phyloP scores from a whole-genome alignment of 2,113 vertebrate genomes.

The Seriola dumerili region DNA sequence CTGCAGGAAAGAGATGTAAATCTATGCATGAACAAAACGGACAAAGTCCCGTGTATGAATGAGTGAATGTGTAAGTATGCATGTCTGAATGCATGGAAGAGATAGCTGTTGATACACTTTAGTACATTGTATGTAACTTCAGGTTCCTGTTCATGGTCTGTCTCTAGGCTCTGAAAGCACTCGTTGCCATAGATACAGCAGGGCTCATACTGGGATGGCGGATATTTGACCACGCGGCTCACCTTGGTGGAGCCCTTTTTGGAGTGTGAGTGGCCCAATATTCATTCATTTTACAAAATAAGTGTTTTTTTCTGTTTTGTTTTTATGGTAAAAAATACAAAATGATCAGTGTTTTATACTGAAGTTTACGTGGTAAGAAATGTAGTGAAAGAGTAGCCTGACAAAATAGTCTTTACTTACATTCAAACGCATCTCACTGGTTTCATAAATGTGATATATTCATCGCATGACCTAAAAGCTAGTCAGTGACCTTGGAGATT shows the following conservation, averaged over 20 bases:
- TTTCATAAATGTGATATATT: too few relatives aligned
- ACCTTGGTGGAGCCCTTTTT: constrained; percentile 95
- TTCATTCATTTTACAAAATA: neutral
- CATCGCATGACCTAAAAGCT: too few relatives aligned
- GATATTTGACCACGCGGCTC: constrained; percentile 96
- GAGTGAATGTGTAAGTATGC: constrained; percentile 58
- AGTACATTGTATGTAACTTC: neutral
- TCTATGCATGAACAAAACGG: constrained; percentile 51
- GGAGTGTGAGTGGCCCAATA: constrained; percentile 90
- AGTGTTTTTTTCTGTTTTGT: too few relatives aligned
- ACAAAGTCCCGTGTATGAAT: constrained; percentile 35
- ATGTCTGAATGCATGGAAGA: constrained; percentile 23
- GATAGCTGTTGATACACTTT: neutral
- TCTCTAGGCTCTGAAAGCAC: constrained; percentile 92
- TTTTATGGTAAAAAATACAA: neutral
- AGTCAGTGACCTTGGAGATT: too few relatives aligned
- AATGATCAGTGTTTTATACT: too few relatives aligned
- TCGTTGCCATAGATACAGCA: constrained; percentile 91
- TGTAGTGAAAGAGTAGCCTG: too few relatives aligned
- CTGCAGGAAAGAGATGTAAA: constrained; percentile 54
- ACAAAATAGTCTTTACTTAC: too few relatives aligned
- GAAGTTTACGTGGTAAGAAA: too few relatives aligned
- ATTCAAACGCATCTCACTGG: too few relatives aligned
- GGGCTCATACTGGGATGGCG: constrained; percentile 94
- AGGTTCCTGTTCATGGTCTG: constrained; percentile 7